Evolutionary conservation across 2,888 invertebrate genomes (phyloP).

Genomic region (Carpatolechia fugitivella): DNA sequence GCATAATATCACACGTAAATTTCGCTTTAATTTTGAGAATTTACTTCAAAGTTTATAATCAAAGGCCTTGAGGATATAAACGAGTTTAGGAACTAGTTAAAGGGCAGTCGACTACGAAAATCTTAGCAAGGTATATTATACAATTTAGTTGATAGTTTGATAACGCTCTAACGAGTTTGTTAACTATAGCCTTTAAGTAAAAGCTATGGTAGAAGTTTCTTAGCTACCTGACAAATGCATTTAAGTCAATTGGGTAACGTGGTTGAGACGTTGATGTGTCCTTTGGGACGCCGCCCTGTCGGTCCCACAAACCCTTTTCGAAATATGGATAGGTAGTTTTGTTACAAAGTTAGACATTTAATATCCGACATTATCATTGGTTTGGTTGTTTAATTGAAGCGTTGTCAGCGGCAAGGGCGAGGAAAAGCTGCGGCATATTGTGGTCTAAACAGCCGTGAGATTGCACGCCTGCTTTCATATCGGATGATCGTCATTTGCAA

Average conservation of each 20-base stretch:
- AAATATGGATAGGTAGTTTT: not conserved
- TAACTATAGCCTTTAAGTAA: no score
- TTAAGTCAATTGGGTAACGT: not conserved
- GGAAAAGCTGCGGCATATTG: constrained; percentile 11
- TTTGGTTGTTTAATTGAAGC: constrained; percentile 39
- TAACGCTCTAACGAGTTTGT: no score
- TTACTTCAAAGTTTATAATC: constrained; percentile 17
- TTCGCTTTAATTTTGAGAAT: constrained; percentile 17
- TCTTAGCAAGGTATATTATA: not conserved
- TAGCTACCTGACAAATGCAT: not conserved
- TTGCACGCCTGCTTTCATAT: constrained; percentile 46
- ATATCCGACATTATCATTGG: constrained; percentile 39
- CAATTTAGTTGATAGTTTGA: no score
- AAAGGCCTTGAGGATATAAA: constrained; percentile 14
- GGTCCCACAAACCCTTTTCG: not conserved
- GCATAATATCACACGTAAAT: not conserved
- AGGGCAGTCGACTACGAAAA: not conserved
- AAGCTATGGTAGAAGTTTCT: not conserved
- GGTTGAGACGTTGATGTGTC: not conserved
- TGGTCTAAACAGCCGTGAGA: constrained; percentile 39
- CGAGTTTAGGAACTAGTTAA: not conserved
- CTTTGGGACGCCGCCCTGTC: not conserved
- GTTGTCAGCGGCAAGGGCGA: constrained; percentile 5
- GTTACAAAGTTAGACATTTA: constrained; percentile 40
- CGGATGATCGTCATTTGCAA: constrained; percentile 55